Conservation (phyloP, 1,140 invertebrate genomes). For the Agraylea sexmaculata region DNA sequence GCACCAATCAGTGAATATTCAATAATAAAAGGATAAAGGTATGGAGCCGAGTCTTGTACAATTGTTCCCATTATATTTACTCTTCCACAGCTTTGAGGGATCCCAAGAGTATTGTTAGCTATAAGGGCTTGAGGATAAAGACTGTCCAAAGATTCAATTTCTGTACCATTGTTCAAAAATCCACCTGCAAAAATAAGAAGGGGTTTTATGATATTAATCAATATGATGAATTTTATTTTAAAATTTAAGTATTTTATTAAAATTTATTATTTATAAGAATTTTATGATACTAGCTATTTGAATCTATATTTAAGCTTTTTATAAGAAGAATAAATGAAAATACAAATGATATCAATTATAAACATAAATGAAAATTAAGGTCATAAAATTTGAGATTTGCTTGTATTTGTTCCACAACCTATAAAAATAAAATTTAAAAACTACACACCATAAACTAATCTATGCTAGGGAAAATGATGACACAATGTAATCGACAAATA, state of each 20-base stretch:
- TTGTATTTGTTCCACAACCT: no score
- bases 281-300: conserved; percentile 1
- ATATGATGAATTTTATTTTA: neutral
- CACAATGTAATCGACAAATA: no score
- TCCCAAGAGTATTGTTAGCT: conserved; percentile 40
- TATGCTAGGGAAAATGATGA: neutral
- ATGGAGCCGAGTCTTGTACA: conserved; percentile 81
- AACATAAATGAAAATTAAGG: conserved; percentile 5
- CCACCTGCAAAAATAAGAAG: conserved; percentile 2
- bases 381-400: no score
- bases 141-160: conserved; percentile 47
- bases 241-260: neutral
- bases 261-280: neutral
- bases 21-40: conserved; percentile 92
- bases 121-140: conserved; percentile 49
- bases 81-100: conserved; percentile 51
- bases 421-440: neutral
- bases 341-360: neutral
- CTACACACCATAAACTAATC: neutral
- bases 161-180: conserved; percentile 31
- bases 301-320: neutral
- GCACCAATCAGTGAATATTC: conserved; percentile 95
- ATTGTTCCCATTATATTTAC: conserved; percentile 88
- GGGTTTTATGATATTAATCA: neutral
- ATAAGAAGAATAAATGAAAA: neutral